Conservation (phyloP, 92 coral and sea anemone species). For the Zoanthus solanderi region DNA sequence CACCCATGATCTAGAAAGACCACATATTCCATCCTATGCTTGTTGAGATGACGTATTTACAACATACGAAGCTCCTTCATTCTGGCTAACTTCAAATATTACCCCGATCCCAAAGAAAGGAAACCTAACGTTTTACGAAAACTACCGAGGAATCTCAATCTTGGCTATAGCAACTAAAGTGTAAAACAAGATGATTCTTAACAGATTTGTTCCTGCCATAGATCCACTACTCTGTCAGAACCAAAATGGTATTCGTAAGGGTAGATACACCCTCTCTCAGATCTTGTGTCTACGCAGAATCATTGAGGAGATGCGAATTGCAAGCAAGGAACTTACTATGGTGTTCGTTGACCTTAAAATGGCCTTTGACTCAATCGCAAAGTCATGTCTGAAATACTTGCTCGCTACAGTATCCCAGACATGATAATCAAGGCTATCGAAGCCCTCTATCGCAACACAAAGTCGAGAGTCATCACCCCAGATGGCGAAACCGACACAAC, state of each 20-base stretch:
- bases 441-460: no score
- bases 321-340: not conserved
- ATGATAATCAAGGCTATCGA: no score
- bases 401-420: conserved; percentile 20
- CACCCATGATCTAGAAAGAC: conserved; percentile 32
- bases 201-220: conserved; percentile 8
- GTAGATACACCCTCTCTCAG: not conserved
- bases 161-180: conserved; percentile 15
- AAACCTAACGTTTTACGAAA: not conserved
- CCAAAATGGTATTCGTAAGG: not conserved
- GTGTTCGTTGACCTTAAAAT: conserved; percentile 3
- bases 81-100: not conserved
- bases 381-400: conserved; percentile 16
- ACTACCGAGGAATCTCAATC: conserved; percentile 33
- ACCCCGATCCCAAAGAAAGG: conserved; percentile 42
- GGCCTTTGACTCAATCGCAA: conserved; percentile 9
- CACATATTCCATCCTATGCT: not conserved
- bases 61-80: not conserved
- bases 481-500: no score
- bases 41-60: conserved; percentile 4
- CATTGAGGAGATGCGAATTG: not conserved
- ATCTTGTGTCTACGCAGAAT: not conserved
- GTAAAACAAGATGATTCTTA: not conserved
- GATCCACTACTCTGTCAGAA: not conserved
- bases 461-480: no score